Evolutionary conservation across 92 coral and sea anemone species (phyloP).

Genomic region (Metridium senile): DNA sequence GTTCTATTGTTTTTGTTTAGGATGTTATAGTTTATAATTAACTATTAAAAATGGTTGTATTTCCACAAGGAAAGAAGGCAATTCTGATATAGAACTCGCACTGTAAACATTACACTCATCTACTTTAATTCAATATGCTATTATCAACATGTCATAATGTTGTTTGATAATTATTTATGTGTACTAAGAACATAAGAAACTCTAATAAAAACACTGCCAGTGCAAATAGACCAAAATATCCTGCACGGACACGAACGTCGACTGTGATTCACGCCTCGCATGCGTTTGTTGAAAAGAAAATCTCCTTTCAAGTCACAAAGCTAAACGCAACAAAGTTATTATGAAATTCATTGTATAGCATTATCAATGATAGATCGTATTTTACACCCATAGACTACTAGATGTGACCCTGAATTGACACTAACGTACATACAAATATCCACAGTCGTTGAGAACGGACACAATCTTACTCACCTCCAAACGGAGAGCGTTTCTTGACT

Average conservation of each 20-base stretch:
- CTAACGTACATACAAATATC: too few relatives aligned
- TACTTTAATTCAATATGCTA: not conserved
- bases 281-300: not conserved
- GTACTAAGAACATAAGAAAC: conserved; percentile 5
- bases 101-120: too few relatives aligned
- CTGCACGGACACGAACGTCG: conserved; percentile 9
- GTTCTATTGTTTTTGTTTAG: too few relatives aligned
- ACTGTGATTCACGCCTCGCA: not conserved
- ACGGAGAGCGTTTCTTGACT: not conserved
- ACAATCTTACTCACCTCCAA: not conserved
- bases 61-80: not conserved
- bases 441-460: too few relatives aligned
- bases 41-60: too few relatives aligned
- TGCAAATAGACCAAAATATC: not conserved
- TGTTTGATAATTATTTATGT: not conserved
- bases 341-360: not conserved
- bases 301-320: not conserved
- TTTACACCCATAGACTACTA: not conserved
- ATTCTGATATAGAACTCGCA: too few relatives aligned
- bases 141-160: not conserved
- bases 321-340: not conserved
- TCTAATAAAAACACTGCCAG: not conserved
- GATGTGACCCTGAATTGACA: too few relatives aligned
- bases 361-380: not conserved
- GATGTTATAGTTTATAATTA: too few relatives aligned